These are phyloP conservation scores for Platycercus adscitus DNA, from an alignment of 2,113 vertebrate genomes.

Conservation along the genomic window DNA sequence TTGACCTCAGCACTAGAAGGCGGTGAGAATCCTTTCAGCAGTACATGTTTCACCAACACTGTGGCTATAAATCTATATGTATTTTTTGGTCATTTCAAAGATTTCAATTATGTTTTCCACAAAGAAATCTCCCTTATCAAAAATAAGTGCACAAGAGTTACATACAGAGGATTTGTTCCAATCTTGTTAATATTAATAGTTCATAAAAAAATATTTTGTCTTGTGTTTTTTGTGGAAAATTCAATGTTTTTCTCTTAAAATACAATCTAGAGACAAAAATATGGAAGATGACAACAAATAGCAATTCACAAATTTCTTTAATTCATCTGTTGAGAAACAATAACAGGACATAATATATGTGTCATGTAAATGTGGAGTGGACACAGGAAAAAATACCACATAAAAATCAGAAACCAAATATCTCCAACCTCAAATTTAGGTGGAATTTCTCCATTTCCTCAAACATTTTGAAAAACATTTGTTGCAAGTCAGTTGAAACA, in stretches of 20 bases:
- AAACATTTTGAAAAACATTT: not conserved
- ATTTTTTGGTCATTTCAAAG: not conserved
- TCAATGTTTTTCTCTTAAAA: not conserved
- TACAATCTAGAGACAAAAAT: not conserved
- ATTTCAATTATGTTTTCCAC: not conserved
- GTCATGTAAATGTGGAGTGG: not conserved
- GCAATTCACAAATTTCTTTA: not conserved
- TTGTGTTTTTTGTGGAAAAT: not conserved
- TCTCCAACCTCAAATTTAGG: not conserved
- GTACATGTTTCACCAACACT: not conserved
- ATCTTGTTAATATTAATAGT: not conserved
- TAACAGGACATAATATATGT: not conserved
- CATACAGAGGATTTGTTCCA: not conserved
- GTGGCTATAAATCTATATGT: not conserved
- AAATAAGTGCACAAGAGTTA: not conserved
- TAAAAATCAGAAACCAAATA: not conserved
- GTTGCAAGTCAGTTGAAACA: not conserved
- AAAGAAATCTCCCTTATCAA: not conserved
- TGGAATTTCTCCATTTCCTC: not conserved
- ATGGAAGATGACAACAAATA: not conserved
- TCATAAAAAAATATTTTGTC: not conserved
- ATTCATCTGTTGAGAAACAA: not conserved
- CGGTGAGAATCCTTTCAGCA: not conserved
- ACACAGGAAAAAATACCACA: not conserved
- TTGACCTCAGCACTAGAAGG: not conserved